Evolutionary conservation across 2,113 vertebrate species (phyloP).

Genomic region (Anarhynchus alexandrinus): DNA sequence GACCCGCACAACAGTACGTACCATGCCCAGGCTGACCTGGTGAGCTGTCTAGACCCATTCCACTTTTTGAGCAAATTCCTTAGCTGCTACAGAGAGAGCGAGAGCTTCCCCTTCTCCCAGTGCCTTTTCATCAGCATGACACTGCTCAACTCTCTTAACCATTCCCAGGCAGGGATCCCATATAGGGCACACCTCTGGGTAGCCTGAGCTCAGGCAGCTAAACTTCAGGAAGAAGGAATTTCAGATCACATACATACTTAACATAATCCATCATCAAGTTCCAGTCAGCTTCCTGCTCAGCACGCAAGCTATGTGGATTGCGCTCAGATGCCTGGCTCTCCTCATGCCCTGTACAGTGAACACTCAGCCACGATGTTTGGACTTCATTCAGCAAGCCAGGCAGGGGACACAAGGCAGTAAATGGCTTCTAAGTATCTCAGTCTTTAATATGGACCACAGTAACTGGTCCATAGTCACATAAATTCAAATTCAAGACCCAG

Average conservation of each 20-base stretch:
- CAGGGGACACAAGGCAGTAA: not conserved
- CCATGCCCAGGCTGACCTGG: not conserved
- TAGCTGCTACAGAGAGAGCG: not conserved
- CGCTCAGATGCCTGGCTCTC: not conserved
- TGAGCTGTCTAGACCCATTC: not conserved
- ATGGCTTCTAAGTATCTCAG: not conserved
- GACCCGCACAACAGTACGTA: not conserved
- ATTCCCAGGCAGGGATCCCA: not conserved
- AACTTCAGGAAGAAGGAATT: not conserved
- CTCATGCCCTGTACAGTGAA: rapidly evolving
- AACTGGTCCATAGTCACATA: not conserved
- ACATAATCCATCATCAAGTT: not conserved
- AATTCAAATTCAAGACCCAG: not conserved
- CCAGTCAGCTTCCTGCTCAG: not conserved
- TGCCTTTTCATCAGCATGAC: not conserved
- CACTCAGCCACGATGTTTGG: not conserved
- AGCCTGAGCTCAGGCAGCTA: not conserved
- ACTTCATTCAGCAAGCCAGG: not conserved
- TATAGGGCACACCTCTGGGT: not conserved
- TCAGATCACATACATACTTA: not conserved
- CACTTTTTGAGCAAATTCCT: not conserved
- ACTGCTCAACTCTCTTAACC: not conserved
- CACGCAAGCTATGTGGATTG: not conserved
- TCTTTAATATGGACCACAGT: not conserved
- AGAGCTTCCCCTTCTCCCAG: not conserved